Evolutionary conservation across 1,140 invertebrate genomes (phyloP), one percentile per base, ranked within the genome.

Genomic region (Procambarus virginalis): DNA sequence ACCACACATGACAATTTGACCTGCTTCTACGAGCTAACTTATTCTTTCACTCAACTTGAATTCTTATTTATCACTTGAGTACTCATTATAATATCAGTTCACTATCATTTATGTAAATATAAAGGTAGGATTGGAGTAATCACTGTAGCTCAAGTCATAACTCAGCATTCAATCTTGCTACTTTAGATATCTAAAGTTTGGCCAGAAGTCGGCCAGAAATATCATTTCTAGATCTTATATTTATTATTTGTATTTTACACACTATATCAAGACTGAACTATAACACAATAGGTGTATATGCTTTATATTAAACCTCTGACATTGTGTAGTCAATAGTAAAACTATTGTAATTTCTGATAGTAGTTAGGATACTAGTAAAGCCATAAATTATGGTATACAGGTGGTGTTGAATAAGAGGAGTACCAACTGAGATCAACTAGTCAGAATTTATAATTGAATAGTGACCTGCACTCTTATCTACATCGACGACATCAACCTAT

Each of bases 221-320:
- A 73, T 10, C 2, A 73, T 73, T 73, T 3, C 68, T 34, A 73
- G 68, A 34, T 34, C 68, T 34, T 73, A 20, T 68, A 17, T 73
- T 73, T 73, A 9, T 73, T 73, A 6, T 70, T 70, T n/a, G 10
- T 55, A 55, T 9, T 55, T 34, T 73, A 34, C 68, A 73, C 20
- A 73, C 22, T 73, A 73, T 73, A 73, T 73, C 22, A 34, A 20
- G 34, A 2, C 68, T 45, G 68, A 73, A 73, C 22, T 73, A 73
- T 34, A 73, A 73, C 68, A 73, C 2, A 6, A 22, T n/a, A 34
- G 68, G 14, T 73, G 68, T 55, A n/a, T 87, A 80, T 87, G 85
- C 85, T 58, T 87, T 80, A 80, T 87, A 87, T 89, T 89, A 77
- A 83, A 89, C 79, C 80, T 89, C 46, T 82, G 68, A 89, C 78